Percentiles rank a stretch among this genome's conserved stretches.
Evolutionary conservation across 37 sponge, comb jelly and placozoan genomes (phyloP).

Genomic region (Crambe crambe): DNA sequence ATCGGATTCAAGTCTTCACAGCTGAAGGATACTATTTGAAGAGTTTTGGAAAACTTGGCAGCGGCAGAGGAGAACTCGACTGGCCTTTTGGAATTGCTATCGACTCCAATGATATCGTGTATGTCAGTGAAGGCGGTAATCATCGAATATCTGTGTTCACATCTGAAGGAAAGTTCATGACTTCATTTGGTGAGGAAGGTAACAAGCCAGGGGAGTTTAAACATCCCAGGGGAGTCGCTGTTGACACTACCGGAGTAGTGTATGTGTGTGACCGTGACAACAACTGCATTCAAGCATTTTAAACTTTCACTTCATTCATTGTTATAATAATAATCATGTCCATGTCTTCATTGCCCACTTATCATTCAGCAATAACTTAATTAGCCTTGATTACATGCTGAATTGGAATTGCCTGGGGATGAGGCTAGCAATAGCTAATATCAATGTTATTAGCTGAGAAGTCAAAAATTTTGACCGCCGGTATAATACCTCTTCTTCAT

Average conservation of each 20-base stretch:
- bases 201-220: too few relatives aligned
- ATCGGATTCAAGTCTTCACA: slow-evolving; percentile 72
- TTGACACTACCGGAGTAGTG: slow-evolving; percentile 42
- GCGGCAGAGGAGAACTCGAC: neutral
- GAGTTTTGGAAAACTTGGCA: neutral
- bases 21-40: slow-evolving; percentile 4
- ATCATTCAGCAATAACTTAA: too few relatives aligned
- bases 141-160: slow-evolving; percentile 23
- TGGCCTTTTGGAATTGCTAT: slow-evolving; percentile 5
- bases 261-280: too few relatives aligned
- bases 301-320: neutral
- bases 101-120: slow-evolving; percentile 25
- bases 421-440: too few relatives aligned
- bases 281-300: slow-evolving; percentile 10
- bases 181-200: slow-evolving; percentile 35
- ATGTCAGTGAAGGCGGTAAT: slow-evolving; percentile 11
- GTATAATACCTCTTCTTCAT: too few relatives aligned
- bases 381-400: too few relatives aligned
- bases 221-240: slow-evolving; percentile 52
- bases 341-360: neutral
- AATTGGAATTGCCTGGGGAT: too few relatives aligned
- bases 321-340: neutral
- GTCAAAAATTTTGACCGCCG: too few relatives aligned
- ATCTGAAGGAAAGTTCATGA: slow-evolving; percentile 30
- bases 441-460: too few relatives aligned